Conservation (phyloP, 1,140 invertebrate species). For the Matsumurasca onukii region DNA sequence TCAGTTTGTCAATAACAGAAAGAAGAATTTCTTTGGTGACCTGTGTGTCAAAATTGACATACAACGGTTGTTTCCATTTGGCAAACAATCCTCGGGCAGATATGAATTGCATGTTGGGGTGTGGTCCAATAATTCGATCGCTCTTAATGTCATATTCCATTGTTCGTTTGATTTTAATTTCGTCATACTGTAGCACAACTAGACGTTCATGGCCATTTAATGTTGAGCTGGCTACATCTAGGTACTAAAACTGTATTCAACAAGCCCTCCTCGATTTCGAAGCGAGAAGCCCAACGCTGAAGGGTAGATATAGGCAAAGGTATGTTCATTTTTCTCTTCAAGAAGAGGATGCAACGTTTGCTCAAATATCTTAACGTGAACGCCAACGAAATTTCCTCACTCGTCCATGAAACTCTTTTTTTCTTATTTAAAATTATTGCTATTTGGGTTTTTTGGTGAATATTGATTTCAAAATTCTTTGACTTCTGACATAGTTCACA, state of each 20-base stretch:
- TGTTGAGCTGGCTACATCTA: constrained; percentile 18
- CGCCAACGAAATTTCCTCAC: constrained; percentile 29
- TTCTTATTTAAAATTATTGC: not conserved
- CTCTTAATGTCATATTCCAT: constrained; percentile 21
- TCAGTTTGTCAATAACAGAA: constrained; percentile 17
- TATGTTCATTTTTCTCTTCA: constrained; percentile 25
- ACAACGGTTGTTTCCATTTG: constrained; percentile 20
- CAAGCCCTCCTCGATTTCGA: not conserved
- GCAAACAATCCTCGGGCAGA: no score
- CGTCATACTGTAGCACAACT: constrained; percentile 20
- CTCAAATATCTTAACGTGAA: constrained; percentile 31
- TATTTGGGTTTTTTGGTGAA: not conserved
- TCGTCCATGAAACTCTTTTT: constrained; percentile 13
- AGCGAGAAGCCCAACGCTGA: constrained; percentile 9
- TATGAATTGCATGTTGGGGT: constrained; percentile 15
- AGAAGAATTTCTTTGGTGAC: constrained; percentile 18
- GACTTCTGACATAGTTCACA: not conserved
- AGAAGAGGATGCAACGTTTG: constrained; percentile 24
- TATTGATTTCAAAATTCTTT: not conserved
- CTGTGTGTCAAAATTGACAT: constrained; percentile 28
- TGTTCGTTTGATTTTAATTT: constrained; percentile 5
- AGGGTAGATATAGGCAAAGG: constrained; percentile 24
- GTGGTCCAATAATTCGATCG: constrained; percentile 19
- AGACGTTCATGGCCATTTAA: constrained; percentile 20
- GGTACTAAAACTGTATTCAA: constrained; percentile 23